Conservation (phyloP, 2,888 invertebrate species). For the Furcula furcula region DNA sequence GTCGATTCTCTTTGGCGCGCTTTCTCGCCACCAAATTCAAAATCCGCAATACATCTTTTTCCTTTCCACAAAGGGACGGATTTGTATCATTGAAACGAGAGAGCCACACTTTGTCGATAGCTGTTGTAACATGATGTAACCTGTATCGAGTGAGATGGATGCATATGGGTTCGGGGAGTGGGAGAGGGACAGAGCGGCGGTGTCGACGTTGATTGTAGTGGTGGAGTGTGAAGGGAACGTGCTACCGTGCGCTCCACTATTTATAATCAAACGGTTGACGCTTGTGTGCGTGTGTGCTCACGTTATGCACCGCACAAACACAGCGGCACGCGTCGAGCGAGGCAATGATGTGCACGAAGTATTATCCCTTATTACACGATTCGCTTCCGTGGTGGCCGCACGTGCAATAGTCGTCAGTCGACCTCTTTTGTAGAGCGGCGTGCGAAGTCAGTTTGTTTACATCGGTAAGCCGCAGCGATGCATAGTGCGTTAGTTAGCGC, state of each 20-base stretch:
- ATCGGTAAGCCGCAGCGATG: slow-evolving; percentile 62
- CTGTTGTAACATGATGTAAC: slow-evolving; percentile 72
- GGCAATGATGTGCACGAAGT: slow-evolving; percentile 79
- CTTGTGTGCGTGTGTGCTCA: slow-evolving; percentile 68
- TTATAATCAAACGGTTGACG: slow-evolving; percentile 73
- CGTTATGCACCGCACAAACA: slow-evolving; percentile 73
- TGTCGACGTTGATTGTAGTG: slow-evolving; percentile 71
- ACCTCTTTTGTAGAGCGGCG: slow-evolving; percentile 71
- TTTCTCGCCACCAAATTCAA: slow-evolving; percentile 57
- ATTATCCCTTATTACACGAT: slow-evolving; percentile 80
- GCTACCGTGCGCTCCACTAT: slow-evolving; percentile 81
- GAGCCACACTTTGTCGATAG: slow-evolving; percentile 39
- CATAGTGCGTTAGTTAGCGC: slow-evolving; percentile 71
- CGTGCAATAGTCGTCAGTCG: slow-evolving; percentile 69
- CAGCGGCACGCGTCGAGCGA: slow-evolving; percentile 55
- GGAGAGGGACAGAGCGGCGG: slow-evolving; percentile 50
- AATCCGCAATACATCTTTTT: slow-evolving; percentile 42
- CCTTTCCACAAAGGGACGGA: slow-evolving; percentile 44
- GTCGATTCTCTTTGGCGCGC: slow-evolving; percentile 75
- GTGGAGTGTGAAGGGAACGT: slow-evolving; percentile 78
- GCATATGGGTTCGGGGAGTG: slow-evolving; percentile 30
- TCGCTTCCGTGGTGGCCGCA: slow-evolving; percentile 72
- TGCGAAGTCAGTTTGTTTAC: slow-evolving; percentile 76
- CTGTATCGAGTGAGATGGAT: slow-evolving; percentile 52
- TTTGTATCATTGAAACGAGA: slow-evolving; percentile 51